These are phyloP conservation scores for Bostrychus sinensis DNA, from an alignment of 2,113 vertebrate genomes.

Conservation along the genomic window DNA sequence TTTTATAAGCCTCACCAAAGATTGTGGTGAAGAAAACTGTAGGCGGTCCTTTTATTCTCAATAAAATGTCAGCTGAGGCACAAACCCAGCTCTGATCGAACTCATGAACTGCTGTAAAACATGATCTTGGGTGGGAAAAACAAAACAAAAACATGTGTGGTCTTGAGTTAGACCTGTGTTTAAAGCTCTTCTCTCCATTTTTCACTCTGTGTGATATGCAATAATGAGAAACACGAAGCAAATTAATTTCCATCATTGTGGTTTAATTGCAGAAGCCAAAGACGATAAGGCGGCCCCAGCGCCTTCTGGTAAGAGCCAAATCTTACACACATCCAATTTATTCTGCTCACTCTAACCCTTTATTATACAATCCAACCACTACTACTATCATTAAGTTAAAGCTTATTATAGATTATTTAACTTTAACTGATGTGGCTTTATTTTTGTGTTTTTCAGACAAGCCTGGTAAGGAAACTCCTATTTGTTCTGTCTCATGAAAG, in stretches of 20 bases:
- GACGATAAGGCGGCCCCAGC: constrained; percentile 67
- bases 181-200: constrained; percentile 16
- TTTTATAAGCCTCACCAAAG: too few relatives aligned
- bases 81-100: too few relatives aligned
- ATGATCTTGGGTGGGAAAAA: too few relatives aligned
- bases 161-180: too few relatives aligned
- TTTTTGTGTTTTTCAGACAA: constrained; percentile 46
- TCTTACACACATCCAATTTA: constrained; percentile 14
- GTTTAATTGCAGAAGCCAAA: constrained; percentile 68
- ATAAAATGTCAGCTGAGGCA: too few relatives aligned
- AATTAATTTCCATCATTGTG: constrained; percentile 65
- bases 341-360: constrained; percentile 19
- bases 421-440: constrained; percentile 9
- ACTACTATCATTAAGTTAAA: constrained; percentile 9
- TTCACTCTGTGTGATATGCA: constrained; percentile 47
- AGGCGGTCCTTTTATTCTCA: too few relatives aligned
- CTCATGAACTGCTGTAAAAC: too few relatives aligned
- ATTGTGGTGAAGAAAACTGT: too few relatives aligned
- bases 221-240: constrained; percentile 43
- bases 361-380: constrained; percentile 12
- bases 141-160: too few relatives aligned
- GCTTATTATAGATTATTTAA: not conserved
- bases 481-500: constrained; percentile 23
- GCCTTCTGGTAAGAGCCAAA: constrained; percentile 75
- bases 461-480: constrained; percentile 49